These are phyloP conservation scores for Epinephelus cyanopodus DNA, from an alignment of 2,113 vertebrate species.

Conservation along the genomic window DNA sequence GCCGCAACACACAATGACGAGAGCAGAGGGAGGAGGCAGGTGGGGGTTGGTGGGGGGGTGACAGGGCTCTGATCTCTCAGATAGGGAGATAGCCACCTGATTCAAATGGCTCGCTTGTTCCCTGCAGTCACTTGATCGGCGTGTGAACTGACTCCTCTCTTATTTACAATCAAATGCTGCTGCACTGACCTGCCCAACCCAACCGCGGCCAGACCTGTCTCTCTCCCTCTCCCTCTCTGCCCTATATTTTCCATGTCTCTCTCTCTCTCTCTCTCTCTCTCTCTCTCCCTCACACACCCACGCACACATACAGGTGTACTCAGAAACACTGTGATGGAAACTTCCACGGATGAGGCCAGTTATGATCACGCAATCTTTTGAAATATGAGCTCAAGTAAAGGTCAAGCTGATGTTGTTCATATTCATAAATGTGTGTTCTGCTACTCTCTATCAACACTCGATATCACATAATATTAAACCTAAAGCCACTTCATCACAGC, in stretches of 20 bases:
- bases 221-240: conserved; percentile 35
- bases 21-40: conserved; percentile 65
- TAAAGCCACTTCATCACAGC: not conserved
- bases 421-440: not conserved
- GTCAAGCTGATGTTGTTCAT: not conserved
- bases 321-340: conserved; percentile 55
- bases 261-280: conserved; percentile 41
- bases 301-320: conserved; percentile 23
- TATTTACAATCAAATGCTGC: conserved; percentile 89
- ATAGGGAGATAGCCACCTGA: conserved; percentile 92
- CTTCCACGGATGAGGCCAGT: conserved; percentile 48
- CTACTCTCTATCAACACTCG: not conserved
- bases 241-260: conserved; percentile 63
- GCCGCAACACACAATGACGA: conserved; percentile 74
- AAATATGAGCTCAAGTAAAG: conserved; percentile 27
- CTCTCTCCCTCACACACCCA: conserved; percentile 12
- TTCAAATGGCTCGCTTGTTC: conserved; percentile 94
- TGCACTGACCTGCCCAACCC: conserved; percentile 77
- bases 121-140: conserved; percentile 89
- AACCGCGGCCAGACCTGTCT: conserved; percentile 47
- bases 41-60: conserved; percentile 72
- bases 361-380: conserved; percentile 36
- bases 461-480: not conserved
- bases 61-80: conserved; percentile 90
- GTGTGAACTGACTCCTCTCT: conserved; percentile 92